Conservation (phyloP, 2,888 invertebrate species). For the Drosophila yooni region DNA sequence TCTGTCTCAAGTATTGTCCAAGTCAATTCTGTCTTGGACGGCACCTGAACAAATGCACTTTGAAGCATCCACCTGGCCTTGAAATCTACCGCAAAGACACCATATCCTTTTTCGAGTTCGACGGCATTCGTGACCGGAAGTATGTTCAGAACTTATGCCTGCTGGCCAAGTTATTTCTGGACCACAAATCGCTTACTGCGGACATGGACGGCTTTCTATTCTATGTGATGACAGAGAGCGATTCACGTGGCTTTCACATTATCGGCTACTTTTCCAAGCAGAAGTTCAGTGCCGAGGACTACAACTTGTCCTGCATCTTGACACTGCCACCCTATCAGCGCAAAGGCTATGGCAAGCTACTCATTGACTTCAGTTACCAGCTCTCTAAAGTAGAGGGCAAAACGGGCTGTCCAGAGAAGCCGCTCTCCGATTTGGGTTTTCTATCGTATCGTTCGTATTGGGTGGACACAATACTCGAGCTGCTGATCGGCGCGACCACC, state of each 20-base stretch:
- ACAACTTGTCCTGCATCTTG: slow-evolving; percentile 97
- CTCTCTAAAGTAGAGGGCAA: slow-evolving; percentile 98
- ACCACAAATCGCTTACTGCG: slow-evolving; percentile 99
- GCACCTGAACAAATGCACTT: slow-evolving; percentile 95
- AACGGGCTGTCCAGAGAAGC: slow-evolving; percentile 99
- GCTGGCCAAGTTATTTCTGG: slow-evolving; percentile 97
- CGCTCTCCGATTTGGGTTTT: slow-evolving; percentile 97
- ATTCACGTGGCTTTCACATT: slow-evolving; percentile 97
- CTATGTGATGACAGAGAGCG: slow-evolving; percentile 93
- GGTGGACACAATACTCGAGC: slow-evolving; percentile 98
- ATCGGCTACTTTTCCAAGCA: slow-evolving; percentile 99
- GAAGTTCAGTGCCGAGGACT: slow-evolving; percentile 99
- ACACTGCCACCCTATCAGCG: slow-evolving; percentile 99
- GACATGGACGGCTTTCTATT: slow-evolving; percentile 99
- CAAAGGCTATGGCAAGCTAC: slow-evolving; percentile 98
- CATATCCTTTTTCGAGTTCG: slow-evolving; percentile 98
- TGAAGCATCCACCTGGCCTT: slow-evolving; percentile 95
- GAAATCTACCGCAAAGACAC: slow-evolving; percentile 98
- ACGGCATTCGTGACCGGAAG: slow-evolving; percentile 97
- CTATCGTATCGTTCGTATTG: slow-evolving; percentile 98
- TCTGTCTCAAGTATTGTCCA: slow-evolving; percentile 98
- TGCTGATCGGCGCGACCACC: slow-evolving; percentile 93
- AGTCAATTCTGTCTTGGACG: slow-evolving; percentile 97
- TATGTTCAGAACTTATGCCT: slow-evolving; percentile 98
- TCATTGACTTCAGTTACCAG: slow-evolving; percentile 99